Evolutionary conservation across 2,113 vertebrate genomes (phyloP).

Genomic region (Nyctibius bracteatus): DNA sequence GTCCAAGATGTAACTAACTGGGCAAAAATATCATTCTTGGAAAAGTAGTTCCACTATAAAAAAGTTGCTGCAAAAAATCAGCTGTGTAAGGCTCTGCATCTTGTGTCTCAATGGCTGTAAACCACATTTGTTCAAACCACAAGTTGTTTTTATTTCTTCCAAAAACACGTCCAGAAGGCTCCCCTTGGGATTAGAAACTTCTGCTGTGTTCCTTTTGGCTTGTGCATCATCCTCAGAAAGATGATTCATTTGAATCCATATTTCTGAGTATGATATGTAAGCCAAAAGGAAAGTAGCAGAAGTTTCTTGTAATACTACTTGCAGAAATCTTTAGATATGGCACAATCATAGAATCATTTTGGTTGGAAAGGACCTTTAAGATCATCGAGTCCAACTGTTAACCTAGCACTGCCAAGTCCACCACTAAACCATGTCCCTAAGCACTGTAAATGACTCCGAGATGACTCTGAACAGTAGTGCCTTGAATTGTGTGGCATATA

Average conservation of each 20-base stretch:
- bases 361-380: too few species aligned
- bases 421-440: too few species aligned
- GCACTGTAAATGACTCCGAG: background rate
- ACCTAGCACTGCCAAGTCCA: too few species aligned
- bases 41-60: background rate
- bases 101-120: background rate
- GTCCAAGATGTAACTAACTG: background rate
- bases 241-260: background rate
- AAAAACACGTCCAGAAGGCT: background rate
- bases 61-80: background rate
- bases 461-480: background rate
- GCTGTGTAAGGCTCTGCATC: background rate
- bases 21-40: background rate
- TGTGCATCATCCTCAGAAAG: background rate
- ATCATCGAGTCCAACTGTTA: too few species aligned
- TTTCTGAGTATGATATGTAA: background rate
- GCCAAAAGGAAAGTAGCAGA: background rate
- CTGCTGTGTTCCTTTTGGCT: background rate
- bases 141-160: background rate
- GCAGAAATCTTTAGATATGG: background rate
- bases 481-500: background rate
- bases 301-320: background rate
- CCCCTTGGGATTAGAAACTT: background rate
- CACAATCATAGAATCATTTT: too few species aligned
- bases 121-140: background rate